Evolutionary conservation across 2,797 vertebrate species (phyloP).

Genomic region (Onychomys arenicola): DNA sequence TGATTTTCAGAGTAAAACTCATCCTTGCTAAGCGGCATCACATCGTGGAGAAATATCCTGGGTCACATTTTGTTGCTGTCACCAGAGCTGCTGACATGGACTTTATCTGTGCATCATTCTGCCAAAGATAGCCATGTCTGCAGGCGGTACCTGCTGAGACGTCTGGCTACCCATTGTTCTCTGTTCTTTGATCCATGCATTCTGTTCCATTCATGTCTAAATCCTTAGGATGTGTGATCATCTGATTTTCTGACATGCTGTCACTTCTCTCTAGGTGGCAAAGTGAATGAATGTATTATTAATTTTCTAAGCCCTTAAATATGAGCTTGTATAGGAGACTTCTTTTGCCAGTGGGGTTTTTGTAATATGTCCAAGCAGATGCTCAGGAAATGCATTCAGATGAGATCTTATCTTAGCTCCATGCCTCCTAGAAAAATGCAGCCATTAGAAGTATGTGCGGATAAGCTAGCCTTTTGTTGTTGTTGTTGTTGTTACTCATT

Average conservation of each 20-base stretch:
- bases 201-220: conserved; percentile 44
- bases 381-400: not conserved
- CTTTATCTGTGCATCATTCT: conserved; percentile 55
- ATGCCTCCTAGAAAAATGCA: not conserved
- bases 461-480: not conserved
- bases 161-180: conserved; percentile 60
- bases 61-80: conserved; percentile 27
- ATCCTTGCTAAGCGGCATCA: not conserved
- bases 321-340: not conserved
- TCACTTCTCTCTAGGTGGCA: conserved; percentile 49
- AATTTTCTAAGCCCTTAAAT: not conserved
- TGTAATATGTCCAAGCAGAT: not conserved
- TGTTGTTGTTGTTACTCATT: not conserved
- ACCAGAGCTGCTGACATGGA: conserved; percentile 40
- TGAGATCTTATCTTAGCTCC: not conserved
- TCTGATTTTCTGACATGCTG: conserved; percentile 54
- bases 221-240: conserved; percentile 5
- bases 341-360: not conserved
- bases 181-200: conserved; percentile 59
- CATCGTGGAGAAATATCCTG: not conserved
- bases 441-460: not conserved
- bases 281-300: conserved; percentile 52
- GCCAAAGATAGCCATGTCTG: conserved; percentile 58
- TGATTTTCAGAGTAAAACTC: not conserved
- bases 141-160: conserved; percentile 40